phyloP scores from a whole-genome alignment of 2,888 invertebrate species.

The Psylliodes chrysocephalus region DNA sequence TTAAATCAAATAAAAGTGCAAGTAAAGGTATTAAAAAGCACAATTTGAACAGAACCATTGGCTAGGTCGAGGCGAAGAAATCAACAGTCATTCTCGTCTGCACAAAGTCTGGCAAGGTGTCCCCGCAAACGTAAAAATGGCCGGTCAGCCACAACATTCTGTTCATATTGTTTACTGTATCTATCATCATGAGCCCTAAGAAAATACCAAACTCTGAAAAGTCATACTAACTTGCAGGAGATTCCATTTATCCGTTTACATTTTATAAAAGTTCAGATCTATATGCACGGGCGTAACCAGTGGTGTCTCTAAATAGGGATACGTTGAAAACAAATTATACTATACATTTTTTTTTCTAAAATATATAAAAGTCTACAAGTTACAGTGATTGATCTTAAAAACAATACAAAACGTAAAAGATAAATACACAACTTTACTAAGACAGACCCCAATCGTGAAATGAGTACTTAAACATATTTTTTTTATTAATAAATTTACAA shows the following conservation, averaged over 20 bases:
- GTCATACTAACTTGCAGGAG: conserved; percentile 64
- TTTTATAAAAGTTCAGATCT: neutral
- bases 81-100: conserved; percentile 59
- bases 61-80: conserved; percentile 19
- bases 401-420: no score
- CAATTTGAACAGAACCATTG: conserved; percentile 1
- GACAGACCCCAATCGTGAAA: no score
- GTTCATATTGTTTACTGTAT: conserved; percentile 58
- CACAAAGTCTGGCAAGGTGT: conserved; percentile 56
- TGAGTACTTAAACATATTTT: no score
- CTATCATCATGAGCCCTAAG: conserved; percentile 62
- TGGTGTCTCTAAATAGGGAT: conserved; percentile 1
- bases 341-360: no score
- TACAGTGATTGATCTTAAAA: no score
- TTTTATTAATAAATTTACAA: no score
- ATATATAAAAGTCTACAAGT: no score
- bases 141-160: conserved; percentile 49
- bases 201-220: conserved; percentile 61
- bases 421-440: no score
- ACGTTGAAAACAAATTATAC: no score
- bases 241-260: conserved; percentile 8
- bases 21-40: conserved; percentile 9
- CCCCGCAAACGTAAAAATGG: conserved; percentile 47
- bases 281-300: neutral
- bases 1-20: neutral